phyloP scores from a whole-genome alignment of 2,888 invertebrate genomes.

The Andrena dorsata region DNA sequence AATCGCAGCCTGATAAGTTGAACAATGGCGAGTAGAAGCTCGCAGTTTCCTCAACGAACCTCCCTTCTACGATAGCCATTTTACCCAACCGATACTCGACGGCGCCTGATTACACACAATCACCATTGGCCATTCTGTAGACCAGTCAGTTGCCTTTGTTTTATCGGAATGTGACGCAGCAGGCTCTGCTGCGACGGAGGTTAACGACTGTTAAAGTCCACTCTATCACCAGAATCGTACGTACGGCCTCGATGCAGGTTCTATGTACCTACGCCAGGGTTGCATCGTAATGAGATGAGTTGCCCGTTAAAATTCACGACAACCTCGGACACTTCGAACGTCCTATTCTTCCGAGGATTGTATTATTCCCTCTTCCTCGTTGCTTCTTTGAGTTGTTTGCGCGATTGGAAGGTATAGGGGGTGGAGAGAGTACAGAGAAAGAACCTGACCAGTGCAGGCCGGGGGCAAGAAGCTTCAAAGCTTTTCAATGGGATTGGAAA shows the following conservation, averaged over 20 bases:
- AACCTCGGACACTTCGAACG: neutral
- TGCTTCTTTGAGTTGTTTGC: constrained; percentile 10
- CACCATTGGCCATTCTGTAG: constrained; percentile 73
- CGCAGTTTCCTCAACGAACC: neutral
- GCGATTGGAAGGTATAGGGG: neutral
- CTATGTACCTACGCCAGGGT: neutral
- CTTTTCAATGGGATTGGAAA: constrained; percentile 6
- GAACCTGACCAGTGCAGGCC: neutral
- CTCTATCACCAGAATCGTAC: constrained; percentile 58
- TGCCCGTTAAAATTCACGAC: constrained; percentile 1
- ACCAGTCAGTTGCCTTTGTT: constrained; percentile 73
- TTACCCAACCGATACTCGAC: constrained; percentile 56
- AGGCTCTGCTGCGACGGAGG: constrained; percentile 39
- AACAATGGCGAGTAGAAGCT: constrained; percentile 18
- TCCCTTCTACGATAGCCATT: constrained; percentile 28
- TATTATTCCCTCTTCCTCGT: neutral
- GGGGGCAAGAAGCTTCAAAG: neutral
- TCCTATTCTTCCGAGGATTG: neutral
- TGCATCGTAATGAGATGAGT: neutral
- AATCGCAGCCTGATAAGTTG: constrained; percentile 15
- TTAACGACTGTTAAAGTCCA: constrained; percentile 51
- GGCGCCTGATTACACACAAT: constrained; percentile 74
- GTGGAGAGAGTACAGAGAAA: neutral
- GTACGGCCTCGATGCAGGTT: constrained; percentile 24
- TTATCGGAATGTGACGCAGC: constrained; percentile 67